Evolutionary conservation across 2,888 invertebrate species (phyloP).

Genomic region (Noctua comes): DNA sequence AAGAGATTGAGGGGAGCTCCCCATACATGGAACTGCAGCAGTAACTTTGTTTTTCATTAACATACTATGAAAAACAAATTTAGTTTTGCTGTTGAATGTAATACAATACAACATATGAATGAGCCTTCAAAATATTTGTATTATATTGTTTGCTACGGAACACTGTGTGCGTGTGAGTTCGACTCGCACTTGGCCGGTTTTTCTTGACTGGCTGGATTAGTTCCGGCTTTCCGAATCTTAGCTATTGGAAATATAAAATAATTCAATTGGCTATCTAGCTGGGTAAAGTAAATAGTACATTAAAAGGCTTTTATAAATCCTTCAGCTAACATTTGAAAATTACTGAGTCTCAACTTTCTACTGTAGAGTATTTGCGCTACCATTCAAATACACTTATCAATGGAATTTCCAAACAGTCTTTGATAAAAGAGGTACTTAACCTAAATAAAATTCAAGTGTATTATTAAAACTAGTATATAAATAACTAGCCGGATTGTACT

Average conservation of each 20-base stretch:
- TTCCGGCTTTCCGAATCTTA: conserved; percentile 9
- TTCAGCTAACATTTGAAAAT: conserved; percentile 8
- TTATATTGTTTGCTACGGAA: no score
- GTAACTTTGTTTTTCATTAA: no score
- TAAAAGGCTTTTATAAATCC: conserved; percentile 19
- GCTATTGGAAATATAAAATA: conserved; percentile 7
- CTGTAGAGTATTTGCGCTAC: not conserved
- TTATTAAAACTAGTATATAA: not conserved
- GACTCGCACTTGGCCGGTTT: no score
- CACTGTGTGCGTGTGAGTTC: no score
- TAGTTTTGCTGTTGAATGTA: no score
- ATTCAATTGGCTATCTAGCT: not conserved
- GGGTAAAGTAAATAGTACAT: conserved; percentile 9
- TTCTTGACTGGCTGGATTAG: not conserved
- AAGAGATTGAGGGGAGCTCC: no score
- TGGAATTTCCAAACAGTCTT: conserved; percentile 2
- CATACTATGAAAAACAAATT: no score
- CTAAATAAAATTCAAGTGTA: not conserved
- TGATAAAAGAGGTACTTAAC: not conserved
- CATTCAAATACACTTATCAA: conserved; percentile 3
- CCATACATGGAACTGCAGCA: no score
- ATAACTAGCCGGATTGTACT: not conserved
- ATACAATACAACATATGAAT: no score
- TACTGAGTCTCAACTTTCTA: not conserved
- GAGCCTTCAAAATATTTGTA: no score